Evolutionary conservation across 2,113 vertebrate genomes (phyloP).

Genomic region (Alosa alosa): DNA sequence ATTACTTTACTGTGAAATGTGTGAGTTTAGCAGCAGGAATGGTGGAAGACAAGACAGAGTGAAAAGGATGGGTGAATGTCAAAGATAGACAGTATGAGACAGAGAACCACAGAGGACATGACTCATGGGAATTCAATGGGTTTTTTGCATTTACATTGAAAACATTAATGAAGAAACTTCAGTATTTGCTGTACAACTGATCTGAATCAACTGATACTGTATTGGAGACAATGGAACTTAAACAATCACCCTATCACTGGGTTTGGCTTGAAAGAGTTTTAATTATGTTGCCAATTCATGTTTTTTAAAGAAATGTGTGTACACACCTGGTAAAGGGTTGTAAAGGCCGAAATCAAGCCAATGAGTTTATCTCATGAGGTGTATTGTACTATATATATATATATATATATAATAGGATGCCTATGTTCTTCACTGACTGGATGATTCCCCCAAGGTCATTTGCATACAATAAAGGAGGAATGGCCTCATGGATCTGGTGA

Average conservation of each 20-base stretch:
- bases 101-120: neutral
- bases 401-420: neutral
- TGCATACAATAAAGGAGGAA: neutral
- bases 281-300: neutral
- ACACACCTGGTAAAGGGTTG: neutral
- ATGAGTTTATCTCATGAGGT: neutral
- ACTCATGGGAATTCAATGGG: neutral
- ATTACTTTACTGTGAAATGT: neutral
- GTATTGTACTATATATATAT: neutral
- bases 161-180: neutral
- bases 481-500: slow-evolving; percentile 44
- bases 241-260: neutral
- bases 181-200: too few relatives aligned
- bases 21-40: neutral
- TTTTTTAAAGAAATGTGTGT: neutral
- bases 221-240: neutral
- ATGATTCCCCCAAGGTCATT: neutral
- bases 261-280: neutral
- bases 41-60: neutral
- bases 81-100: neutral
- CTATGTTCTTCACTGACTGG: neutral
- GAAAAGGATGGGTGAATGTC: neutral
- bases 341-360: neutral
- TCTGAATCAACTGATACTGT: neutral
- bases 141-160: neutral